Conservation (phyloP, 2,797 vertebrate species). For the Valencia hispanica region DNA sequence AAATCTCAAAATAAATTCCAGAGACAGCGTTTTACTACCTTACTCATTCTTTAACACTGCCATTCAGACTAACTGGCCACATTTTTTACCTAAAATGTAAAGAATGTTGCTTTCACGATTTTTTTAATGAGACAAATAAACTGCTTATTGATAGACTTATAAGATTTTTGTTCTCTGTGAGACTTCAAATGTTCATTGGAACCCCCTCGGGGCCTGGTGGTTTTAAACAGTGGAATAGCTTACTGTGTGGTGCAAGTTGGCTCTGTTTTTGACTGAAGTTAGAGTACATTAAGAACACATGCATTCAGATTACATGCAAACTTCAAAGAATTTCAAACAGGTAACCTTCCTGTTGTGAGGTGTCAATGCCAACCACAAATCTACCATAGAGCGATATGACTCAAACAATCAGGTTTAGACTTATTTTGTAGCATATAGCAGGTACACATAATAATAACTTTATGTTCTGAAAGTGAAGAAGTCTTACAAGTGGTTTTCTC, state of each 20-base stretch:
- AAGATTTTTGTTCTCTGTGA: not conserved
- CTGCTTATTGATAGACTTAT: not conserved
- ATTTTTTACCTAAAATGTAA: not conserved
- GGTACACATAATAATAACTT: constrained; percentile 30
- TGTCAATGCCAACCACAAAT: too few relatives aligned
- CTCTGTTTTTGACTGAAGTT: too few relatives aligned
- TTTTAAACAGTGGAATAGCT: constrained; percentile 3
- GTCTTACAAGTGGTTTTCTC: constrained; percentile 39
- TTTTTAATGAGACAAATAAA: not conserved
- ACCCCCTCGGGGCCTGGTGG: too few relatives aligned
- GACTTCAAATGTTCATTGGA: constrained; percentile 12
- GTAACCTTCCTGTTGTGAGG: too few relatives aligned
- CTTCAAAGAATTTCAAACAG: too few relatives aligned
- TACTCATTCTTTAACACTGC: too few relatives aligned
- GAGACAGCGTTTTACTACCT: too few relatives aligned
- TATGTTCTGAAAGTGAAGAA: constrained; percentile 34
- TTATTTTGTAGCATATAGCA: constrained; percentile 20
- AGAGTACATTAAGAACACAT: not conserved
- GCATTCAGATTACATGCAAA: too few relatives aligned
- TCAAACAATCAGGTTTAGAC: not conserved
- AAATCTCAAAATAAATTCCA: too few relatives aligned
- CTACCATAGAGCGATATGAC: too few relatives aligned
- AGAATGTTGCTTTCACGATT: not conserved
- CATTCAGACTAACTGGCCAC: not conserved
- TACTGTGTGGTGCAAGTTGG: too few relatives aligned